Evolutionary conservation across 2,797 vertebrate species (phyloP).

Genomic region (Artibeus jamaicensis): DNA sequence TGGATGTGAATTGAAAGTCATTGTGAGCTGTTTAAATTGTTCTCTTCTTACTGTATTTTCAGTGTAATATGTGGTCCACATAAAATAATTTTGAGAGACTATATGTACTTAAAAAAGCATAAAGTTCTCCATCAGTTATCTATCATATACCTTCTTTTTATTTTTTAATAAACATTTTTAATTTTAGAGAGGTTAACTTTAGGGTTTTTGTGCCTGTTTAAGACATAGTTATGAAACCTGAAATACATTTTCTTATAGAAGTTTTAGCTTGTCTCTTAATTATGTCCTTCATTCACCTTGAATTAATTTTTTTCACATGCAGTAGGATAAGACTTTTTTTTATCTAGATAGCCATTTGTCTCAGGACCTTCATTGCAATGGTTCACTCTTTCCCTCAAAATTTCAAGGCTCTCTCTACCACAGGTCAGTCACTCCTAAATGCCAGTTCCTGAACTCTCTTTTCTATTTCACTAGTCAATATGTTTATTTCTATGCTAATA

Average conservation of each 20-base stretch:
- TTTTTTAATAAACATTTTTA: constrained; percentile 15
- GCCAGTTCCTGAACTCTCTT: not conserved
- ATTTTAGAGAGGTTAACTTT: not conserved
- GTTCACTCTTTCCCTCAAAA: not conserved
- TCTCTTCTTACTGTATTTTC: not conserved
- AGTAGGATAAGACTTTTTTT: not conserved
- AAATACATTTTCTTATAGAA: not conserved
- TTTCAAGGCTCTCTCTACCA: not conserved
- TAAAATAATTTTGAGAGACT: not conserved
- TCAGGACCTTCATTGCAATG: not conserved
- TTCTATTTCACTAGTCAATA: not conserved
- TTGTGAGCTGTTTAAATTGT: not conserved
- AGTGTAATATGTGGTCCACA: not conserved
- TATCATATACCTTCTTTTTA: not conserved
- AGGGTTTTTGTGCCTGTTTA: not conserved
- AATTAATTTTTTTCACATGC: not conserved
- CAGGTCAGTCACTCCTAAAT: not conserved
- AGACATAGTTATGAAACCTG: not conserved
- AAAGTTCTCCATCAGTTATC: not conserved
- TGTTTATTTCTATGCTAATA: not conserved
- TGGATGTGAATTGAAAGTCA: not conserved
- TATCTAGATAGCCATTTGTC: not conserved
- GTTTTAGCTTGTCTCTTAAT: not conserved
- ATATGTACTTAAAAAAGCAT: not conserved
- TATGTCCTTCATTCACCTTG: not conserved